Evolutionary conservation across 2,113 vertebrate genomes (phyloP).

Genomic region (Anseranas semipalmata): DNA sequence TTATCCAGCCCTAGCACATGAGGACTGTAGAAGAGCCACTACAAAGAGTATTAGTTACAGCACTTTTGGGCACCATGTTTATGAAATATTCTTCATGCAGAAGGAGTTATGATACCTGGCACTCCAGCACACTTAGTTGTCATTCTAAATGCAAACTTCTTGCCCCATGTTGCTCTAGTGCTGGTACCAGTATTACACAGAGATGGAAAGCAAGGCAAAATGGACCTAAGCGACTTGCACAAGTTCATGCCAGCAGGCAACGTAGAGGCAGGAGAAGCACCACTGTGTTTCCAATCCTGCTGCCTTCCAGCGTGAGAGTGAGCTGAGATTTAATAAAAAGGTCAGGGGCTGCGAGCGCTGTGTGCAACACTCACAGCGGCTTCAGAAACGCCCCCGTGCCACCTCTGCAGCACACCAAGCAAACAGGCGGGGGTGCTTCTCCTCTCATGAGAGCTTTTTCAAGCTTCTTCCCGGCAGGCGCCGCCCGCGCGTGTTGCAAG

Average conservation of each 20-base stretch:
- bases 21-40: not conserved
- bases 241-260: not conserved
- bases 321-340: fast-evolving
- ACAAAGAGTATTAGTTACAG: fast-evolving
- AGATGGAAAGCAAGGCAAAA: fast-evolving
- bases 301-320: not conserved
- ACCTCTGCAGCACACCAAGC: fast-evolving
- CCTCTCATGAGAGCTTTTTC: fast-evolving
- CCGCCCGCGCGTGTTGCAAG: not conserved
- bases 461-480: too few species aligned
- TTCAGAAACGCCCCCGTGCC: too few species aligned
- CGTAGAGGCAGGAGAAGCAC: not conserved
- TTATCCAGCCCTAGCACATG: fast-evolving
- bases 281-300: fast-evolving
- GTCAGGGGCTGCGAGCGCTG: not conserved
- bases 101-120: not conserved
- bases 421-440: fast-evolving
- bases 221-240: too few species aligned
- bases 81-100: not conserved
- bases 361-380: fast-evolving
- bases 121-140: not conserved
- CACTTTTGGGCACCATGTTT: not conserved
- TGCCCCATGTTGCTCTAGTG: not conserved
- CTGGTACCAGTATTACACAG: fast-evolving
- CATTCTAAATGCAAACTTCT: not conserved